Conservation (phyloP, 2,797 vertebrate genomes). For the Pseudochaenichthys georgianus region DNA sequence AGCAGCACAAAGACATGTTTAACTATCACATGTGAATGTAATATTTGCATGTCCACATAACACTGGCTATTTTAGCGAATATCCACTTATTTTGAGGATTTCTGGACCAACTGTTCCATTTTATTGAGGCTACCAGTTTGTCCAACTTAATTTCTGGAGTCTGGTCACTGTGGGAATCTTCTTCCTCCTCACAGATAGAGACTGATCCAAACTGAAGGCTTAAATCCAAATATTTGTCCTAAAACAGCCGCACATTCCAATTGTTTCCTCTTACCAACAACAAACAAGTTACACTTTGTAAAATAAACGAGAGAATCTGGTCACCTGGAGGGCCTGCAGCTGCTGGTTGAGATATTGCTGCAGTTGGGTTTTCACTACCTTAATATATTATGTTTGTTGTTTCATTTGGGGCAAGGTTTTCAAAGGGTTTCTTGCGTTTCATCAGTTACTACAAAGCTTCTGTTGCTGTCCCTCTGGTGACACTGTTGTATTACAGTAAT, state of each 20-base stretch:
- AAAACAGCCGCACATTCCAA: constrained; percentile 39
- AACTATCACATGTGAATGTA: constrained; percentile 6
- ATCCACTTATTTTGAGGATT: constrained; percentile 36
- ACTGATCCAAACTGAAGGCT: constrained; percentile 40
- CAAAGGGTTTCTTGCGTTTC: constrained; percentile 31
- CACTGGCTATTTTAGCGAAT: constrained; percentile 2
- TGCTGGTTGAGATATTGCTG: neutral
- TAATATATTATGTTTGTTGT: neutral
- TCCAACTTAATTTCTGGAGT: constrained; percentile 42
- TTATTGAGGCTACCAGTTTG: constrained; percentile 19
- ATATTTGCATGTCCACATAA: constrained; percentile 14
- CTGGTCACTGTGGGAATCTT: constrained; percentile 38
- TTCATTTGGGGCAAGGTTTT: neutral
- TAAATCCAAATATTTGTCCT: constrained; percentile 48
- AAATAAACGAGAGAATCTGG: constrained; percentile 7
- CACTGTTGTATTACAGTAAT: constrained; percentile 29
- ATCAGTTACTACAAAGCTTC: constrained; percentile 16
- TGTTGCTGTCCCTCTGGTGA: constrained; percentile 3
- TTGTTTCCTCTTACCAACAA: constrained; percentile 26
- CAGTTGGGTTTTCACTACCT: neutral
- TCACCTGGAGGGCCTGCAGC: constrained; percentile 14
- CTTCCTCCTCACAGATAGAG: constrained; percentile 42
- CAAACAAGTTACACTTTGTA: constrained; percentile 26
- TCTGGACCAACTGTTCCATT: constrained; percentile 28
- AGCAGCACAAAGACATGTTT: constrained; percentile 10